These are phyloP conservation scores for Onychomys leucogaster DNA, from an alignment of 2,797 vertebrate species.

Conservation along the genomic window DNA sequence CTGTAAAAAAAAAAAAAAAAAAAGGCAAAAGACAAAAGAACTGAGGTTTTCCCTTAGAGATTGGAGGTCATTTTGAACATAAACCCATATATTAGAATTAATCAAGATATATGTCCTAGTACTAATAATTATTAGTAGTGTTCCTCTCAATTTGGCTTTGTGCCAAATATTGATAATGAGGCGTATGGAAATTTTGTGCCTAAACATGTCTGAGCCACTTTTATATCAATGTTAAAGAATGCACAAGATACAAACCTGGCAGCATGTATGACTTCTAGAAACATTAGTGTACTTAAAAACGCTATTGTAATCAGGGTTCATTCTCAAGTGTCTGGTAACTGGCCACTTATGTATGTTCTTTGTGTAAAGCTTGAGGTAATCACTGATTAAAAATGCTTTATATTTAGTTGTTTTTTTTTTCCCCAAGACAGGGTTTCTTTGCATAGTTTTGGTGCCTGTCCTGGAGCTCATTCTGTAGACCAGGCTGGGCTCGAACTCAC, in stretches of 20 bases:
- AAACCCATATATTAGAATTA: slow-evolving; percentile 8
- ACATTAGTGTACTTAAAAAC: background rate
- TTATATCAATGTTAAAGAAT: background rate
- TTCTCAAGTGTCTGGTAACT: background rate
- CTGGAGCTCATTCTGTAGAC: no score
- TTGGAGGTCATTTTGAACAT: slow-evolving; percentile 10
- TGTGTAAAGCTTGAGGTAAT: slow-evolving; percentile 28
- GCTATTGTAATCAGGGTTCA: background rate
- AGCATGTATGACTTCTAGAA: background rate
- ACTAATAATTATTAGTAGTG: background rate
- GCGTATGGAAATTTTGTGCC: background rate
- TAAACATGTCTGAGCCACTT: background rate
- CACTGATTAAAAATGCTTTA: background rate
- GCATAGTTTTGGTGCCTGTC: no score
- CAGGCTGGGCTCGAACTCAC: no score
- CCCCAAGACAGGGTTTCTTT: no score
- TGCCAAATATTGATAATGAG: background rate
- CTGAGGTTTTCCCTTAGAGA: slow-evolving; percentile 18
- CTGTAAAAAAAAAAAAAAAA: background rate
- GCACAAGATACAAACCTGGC: background rate
- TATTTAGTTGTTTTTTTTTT: background rate
- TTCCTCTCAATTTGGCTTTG: background rate
- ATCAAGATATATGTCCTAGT: background rate
- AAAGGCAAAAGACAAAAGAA: background rate
- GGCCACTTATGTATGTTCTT: background rate